These are phyloP conservation scores for Microhierax caerulescens DNA, from an alignment of 2,797 vertebrate species.

Conservation along the genomic window DNA sequence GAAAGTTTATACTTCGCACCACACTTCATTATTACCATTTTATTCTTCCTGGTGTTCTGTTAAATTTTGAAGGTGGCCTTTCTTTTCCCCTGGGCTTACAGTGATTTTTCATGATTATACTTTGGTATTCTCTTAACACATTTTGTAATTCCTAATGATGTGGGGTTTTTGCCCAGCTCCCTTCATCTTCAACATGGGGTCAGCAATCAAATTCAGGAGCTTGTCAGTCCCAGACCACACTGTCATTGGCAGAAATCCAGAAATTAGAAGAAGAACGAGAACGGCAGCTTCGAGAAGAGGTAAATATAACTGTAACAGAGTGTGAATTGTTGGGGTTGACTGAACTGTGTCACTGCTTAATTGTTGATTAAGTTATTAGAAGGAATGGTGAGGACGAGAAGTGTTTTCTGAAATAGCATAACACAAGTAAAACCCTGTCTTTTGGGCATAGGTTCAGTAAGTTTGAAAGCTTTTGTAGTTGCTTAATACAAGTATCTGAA, in stretches of 20 bases:
- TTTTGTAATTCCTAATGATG: background rate
- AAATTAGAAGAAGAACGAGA: constrained; percentile 97
- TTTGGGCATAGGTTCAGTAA: background rate
- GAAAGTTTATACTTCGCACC: background rate
- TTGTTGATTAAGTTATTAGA: background rate
- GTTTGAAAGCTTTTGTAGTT: background rate
- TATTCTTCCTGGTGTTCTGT: background rate
- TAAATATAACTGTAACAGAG: constrained; percentile 10
- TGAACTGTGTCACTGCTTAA: background rate
- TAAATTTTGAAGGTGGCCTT: background rate
- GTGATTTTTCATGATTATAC: background rate
- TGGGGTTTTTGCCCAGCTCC: constrained; percentile 80
- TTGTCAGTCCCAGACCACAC: constrained; percentile 85
- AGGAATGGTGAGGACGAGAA: background rate
- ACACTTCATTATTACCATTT: background rate
- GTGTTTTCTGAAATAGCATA: background rate
- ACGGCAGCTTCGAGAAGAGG: constrained; percentile 88
- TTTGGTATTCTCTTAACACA: background rate
- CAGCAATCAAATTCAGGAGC: constrained; percentile 86
- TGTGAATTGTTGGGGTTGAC: background rate
- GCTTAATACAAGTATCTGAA: background rate
- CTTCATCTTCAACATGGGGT: constrained; percentile 98
- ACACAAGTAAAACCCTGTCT: background rate
- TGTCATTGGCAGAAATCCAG: constrained; percentile 95
- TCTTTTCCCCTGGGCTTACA: background rate